Evolutionary conservation across 2,797 vertebrate genomes (phyloP).

Genomic region (Semaprochilodus insignis): DNA sequence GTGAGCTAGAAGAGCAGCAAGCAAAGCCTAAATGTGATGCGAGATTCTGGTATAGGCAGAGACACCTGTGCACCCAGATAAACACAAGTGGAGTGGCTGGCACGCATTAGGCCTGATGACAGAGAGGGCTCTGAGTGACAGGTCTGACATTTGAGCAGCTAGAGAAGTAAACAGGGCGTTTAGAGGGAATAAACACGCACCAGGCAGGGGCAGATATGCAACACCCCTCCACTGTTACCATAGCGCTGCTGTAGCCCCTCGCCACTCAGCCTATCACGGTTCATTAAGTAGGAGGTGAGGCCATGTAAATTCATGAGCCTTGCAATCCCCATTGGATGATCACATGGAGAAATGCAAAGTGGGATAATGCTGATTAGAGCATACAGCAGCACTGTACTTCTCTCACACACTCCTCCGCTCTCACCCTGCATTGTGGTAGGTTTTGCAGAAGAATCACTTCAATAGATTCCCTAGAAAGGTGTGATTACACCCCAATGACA

Average conservation of each 20-base stretch:
- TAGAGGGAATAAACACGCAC: slow-evolving; percentile 72
- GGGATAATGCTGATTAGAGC: slow-evolving; percentile 26
- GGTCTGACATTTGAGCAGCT: slow-evolving; percentile 80
- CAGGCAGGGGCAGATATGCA: slow-evolving; percentile 25
- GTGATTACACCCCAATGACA: background rate
- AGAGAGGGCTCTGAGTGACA: slow-evolving; percentile 73
- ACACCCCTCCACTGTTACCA: slow-evolving; percentile 39
- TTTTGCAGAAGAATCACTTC: background rate
- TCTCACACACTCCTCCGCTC: slow-evolving; percentile 53
- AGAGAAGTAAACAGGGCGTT: slow-evolving; percentile 74
- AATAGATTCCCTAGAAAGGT: background rate
- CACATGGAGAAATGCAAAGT: slow-evolving; percentile 27
- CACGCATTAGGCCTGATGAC: slow-evolving; percentile 66
- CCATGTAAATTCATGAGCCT: slow-evolving; percentile 42
- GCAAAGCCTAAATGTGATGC: background rate
- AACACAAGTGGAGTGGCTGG: slow-evolving; percentile 67
- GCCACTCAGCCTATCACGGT: slow-evolving; percentile 21
- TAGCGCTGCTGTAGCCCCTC: background rate
- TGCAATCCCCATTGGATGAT: slow-evolving; percentile 22
- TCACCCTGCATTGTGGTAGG: slow-evolving; percentile 48
- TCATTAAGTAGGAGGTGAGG: slow-evolving; percentile 25
- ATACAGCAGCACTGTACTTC: background rate
- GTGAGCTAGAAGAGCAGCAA: slow-evolving; percentile 25
- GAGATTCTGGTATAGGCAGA: slow-evolving; percentile 29
- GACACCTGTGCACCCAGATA: slow-evolving; percentile 75